phyloP scores from a whole-genome alignment of 2,113 vertebrate species.

The Tetrax tetrax region DNA sequence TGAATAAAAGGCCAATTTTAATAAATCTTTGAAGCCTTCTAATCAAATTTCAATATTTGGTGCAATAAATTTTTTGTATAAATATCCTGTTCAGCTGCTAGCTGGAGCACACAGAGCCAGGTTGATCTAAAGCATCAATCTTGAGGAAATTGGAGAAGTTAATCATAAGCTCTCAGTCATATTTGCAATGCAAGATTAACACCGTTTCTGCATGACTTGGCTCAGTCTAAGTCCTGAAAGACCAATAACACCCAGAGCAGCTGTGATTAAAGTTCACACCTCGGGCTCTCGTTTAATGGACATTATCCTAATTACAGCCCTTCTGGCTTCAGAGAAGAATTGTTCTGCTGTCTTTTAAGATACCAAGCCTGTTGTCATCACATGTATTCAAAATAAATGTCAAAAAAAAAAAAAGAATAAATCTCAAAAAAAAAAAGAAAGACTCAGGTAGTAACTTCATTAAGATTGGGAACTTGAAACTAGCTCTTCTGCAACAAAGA shows the following conservation, averaged over 20 bases:
- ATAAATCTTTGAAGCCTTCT: neutral
- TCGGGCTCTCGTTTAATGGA: slow-evolving; percentile 11
- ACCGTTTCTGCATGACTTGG: neutral
- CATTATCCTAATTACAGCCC: neutral
- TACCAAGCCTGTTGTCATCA: neutral
- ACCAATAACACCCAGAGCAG: neutral
- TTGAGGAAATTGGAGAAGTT: neutral
- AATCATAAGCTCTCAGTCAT: neutral
- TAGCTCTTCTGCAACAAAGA: neutral
- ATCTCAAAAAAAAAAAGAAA: neutral
- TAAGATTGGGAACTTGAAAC: neutral
- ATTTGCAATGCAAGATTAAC: slow-evolving; percentile 26
- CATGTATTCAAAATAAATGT: neutral
- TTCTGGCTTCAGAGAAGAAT: neutral
- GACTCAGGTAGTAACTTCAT: neutral
- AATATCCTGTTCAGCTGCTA: neutral
- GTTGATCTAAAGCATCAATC: neutral
- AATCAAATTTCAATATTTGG: neutral
- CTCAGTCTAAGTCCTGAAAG: neutral
- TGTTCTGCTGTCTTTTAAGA: neutral
- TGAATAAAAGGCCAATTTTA: neutral
- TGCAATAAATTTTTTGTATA: neutral
- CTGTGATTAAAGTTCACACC: slow-evolving; percentile 13
- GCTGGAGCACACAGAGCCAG: neutral
- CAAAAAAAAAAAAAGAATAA: neutral